Evolutionary conservation across 2,888 invertebrate species (phyloP).

Genomic region (Cryptocephalus primarius): DNA sequence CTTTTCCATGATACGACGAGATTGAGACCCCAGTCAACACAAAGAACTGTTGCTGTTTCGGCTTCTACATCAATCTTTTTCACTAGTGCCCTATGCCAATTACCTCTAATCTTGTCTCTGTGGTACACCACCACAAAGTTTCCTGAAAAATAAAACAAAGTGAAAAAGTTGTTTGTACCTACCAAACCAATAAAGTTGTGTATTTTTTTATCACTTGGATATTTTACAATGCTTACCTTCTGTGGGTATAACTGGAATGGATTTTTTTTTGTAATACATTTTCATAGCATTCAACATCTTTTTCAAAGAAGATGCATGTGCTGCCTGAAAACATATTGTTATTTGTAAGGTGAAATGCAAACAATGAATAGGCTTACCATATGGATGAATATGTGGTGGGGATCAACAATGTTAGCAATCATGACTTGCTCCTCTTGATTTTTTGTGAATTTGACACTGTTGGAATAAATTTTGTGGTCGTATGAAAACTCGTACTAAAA

Average conservation of each 20-base stretch:
- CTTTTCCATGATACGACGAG: conserved; percentile 40
- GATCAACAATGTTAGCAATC: conserved; percentile 50
- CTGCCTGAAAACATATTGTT: conserved; percentile 15
- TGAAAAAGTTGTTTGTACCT: neutral
- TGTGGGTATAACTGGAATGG: conserved; percentile 20
- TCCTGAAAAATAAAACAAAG: conserved; percentile 31
- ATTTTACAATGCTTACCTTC: conserved; percentile 15
- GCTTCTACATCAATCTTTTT: conserved; percentile 33
- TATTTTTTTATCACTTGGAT: no score
- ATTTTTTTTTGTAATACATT: conserved; percentile 17
- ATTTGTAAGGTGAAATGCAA: neutral
- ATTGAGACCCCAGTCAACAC: conserved; percentile 53
- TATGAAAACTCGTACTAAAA: neutral
- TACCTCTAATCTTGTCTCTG: conserved; percentile 26
- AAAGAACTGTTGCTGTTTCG: conserved; percentile 43
- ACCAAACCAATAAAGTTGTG: no score
- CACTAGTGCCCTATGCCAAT: conserved; percentile 53
- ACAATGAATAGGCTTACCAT: conserved; percentile 34
- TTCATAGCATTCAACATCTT: conserved; percentile 19
- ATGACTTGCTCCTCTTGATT: conserved; percentile 40
- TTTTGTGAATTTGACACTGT: conserved; percentile 25
- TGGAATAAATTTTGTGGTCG: conserved; percentile 16
- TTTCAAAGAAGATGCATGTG: conserved; percentile 16
- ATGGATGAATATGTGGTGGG: conserved; percentile 55
- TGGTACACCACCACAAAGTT: conserved; percentile 43